These are phyloP conservation scores for Pollenia amentaria DNA, from an alignment of 2,888 invertebrate genomes.

Conservation along the genomic window DNA sequence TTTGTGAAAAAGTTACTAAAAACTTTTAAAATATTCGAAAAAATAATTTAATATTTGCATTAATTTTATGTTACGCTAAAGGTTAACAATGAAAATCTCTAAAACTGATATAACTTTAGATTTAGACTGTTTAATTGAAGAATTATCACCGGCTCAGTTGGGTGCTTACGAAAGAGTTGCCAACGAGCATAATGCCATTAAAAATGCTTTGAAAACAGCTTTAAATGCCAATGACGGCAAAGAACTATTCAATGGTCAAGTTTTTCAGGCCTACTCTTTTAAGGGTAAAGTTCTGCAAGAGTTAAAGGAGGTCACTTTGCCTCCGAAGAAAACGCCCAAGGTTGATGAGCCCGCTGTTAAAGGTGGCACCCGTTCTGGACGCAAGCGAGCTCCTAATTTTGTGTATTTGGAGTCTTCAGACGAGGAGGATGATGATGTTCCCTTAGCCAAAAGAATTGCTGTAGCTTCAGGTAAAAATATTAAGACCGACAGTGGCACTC, in stretches of 20 bases:
- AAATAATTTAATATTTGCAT: neutral
- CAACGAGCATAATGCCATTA: conserved; percentile 88
- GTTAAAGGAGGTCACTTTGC: conserved; percentile 81
- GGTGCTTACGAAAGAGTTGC: conserved; percentile 87
- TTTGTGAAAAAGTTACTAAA: conserved; percentile 14
- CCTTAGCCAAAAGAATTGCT: conserved; percentile 85
- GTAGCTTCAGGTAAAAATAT: conserved; percentile 78
- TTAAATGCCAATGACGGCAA: conserved; percentile 86
- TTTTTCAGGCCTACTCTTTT: conserved; percentile 88
- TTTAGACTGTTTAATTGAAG: conserved; percentile 90
- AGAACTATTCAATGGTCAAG: conserved; percentile 88
- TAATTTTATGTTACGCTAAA: conserved; percentile 57
- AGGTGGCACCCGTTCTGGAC: conserved; percentile 75
- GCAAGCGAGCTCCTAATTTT: conserved; percentile 79
- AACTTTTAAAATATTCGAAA: conserved; percentile 3
- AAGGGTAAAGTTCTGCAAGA: conserved; percentile 85
- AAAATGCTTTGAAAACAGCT: conserved; percentile 86
- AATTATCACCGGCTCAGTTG: conserved; percentile 88
- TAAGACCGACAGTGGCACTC: conserved; percentile 74
- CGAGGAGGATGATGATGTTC: conserved; percentile 84
- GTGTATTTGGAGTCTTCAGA: conserved; percentile 84
- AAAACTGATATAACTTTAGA: conserved; percentile 85
- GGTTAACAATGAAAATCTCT: conserved; percentile 79
- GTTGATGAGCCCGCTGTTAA: conserved; percentile 75
- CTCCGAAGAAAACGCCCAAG: conserved; percentile 80